These are phyloP conservation scores for Amblyopsis hoosieri DNA, from an alignment of 2,797 vertebrate species.

Conservation along the genomic window DNA sequence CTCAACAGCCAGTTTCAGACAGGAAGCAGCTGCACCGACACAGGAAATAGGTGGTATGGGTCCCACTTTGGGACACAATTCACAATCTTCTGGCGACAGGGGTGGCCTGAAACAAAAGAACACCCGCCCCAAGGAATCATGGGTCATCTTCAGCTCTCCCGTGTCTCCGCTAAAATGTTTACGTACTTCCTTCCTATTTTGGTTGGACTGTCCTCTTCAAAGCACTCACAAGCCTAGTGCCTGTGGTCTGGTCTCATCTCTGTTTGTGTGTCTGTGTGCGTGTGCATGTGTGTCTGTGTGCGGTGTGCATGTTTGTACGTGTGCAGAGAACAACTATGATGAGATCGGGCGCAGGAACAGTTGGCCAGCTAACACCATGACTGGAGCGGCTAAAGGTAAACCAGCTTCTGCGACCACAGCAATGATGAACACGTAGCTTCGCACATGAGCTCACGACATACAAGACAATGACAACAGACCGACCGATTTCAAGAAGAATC, in stretches of 20 bases:
- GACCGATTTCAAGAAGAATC: neutral
- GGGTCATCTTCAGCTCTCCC: slow-evolving; percentile 68
- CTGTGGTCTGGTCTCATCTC: slow-evolving; percentile 41
- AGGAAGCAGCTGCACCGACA: slow-evolving; percentile 82
- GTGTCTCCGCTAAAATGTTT: slow-evolving; percentile 34
- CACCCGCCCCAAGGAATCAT: slow-evolving; percentile 55
- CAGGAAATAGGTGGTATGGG: slow-evolving; percentile 72
- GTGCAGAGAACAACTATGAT: slow-evolving; percentile 79
- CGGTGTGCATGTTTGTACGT: slow-evolving; percentile 1
- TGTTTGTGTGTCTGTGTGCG: slow-evolving; percentile 11
- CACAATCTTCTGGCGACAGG: slow-evolving; percentile 64
- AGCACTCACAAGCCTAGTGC: slow-evolving; percentile 40
- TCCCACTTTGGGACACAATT: slow-evolving; percentile 71
- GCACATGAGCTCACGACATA: neutral
- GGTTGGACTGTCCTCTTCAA: slow-evolving; percentile 56
- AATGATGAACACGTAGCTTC: neutral
- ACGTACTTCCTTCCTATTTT: slow-evolving; percentile 66
- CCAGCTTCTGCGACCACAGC: slow-evolving; percentile 1
- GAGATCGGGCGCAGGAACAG: slow-evolving; percentile 83
- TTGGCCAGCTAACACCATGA: slow-evolving; percentile 75
- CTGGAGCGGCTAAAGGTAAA: slow-evolving; percentile 76
- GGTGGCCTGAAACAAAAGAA: slow-evolving; percentile 70
- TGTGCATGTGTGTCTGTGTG: too few species aligned
- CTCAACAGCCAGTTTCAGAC: slow-evolving; percentile 76
- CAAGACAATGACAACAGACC: neutral